phyloP scores from a whole-genome alignment of 2,888 invertebrate species.

The Adela reaumurella region DNA sequence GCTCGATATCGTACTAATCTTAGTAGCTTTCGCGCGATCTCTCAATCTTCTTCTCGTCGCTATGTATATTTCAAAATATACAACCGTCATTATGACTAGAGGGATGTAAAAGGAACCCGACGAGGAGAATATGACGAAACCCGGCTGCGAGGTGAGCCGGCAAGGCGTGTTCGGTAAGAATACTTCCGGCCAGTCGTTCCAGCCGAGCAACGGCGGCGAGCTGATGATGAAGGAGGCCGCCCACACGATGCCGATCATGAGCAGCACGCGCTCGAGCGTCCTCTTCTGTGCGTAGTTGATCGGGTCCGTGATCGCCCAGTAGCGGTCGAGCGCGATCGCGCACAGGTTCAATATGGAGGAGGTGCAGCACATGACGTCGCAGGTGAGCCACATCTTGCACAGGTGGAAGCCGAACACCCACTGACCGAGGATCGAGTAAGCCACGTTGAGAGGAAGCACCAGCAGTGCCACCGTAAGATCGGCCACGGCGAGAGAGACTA shows the following conservation, averaged over 20 bases:
- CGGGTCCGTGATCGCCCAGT: constrained; percentile 93
- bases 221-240: constrained; percentile 80
- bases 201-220: constrained; percentile 85
- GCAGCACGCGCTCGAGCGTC: constrained; percentile 77
- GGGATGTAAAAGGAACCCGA: constrained; percentile 95
- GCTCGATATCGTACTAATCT: constrained; percentile 66
- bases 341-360: constrained; percentile 92
- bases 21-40: constrained; percentile 79
- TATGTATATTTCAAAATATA: constrained; percentile 93
- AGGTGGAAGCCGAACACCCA: constrained; percentile 92
- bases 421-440: constrained; percentile 82
- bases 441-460: constrained; percentile 90
- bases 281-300: constrained; percentile 92
- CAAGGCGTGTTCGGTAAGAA: constrained; percentile 77
- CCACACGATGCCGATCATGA: constrained; percentile 88
- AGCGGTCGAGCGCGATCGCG: constrained; percentile 92
- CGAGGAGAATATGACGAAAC: constrained; percentile 89
- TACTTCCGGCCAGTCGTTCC: constrained; percentile 93
- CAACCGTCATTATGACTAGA: constrained; percentile 89
- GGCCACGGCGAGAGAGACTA: constrained; percentile 91
- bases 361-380: constrained; percentile 94
- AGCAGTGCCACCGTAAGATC: constrained; percentile 88
- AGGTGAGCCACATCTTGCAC: constrained; percentile 94
- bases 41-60: constrained; percentile 84
- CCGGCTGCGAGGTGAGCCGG: constrained; percentile 80